A percentile compares a stretch with the other conserved stretches of the same genome.
phyloP scores from a whole-genome alignment of 2,888 invertebrate species.

The Andricus quercusramuli region DNA sequence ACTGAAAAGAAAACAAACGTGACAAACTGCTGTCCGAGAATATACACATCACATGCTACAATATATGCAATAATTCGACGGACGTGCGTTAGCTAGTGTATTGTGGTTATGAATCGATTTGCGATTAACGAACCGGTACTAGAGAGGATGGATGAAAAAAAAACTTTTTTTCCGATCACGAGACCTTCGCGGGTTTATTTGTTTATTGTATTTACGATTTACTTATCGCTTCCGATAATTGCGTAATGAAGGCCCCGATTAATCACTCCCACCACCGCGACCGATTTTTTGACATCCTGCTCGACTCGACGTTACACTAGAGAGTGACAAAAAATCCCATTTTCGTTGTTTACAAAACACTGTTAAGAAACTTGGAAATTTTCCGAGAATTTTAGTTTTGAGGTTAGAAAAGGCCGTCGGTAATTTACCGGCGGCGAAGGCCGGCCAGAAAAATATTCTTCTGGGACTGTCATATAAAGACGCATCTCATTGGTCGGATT shows the following conservation, averaged over 20 bases:
- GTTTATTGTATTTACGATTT: conserved; percentile 35
- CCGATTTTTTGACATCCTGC: conserved; percentile 25
- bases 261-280: not conserved
- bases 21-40: conserved; percentile 21
- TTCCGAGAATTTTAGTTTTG: conserved; percentile 22
- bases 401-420: not conserved
- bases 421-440: not conserved
- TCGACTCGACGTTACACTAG: conserved; percentile 19
- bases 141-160: not conserved
- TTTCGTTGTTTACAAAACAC: conserved; percentile 40
- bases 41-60: conserved; percentile 31
- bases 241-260: conserved; percentile 34
- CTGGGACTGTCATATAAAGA: too few species aligned
- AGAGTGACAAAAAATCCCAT: conserved; percentile 26
- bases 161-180: not conserved
- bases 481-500: too few species aligned
- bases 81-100: not conserved
- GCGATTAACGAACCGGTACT: conserved; percentile 19
- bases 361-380: conserved; percentile 25
- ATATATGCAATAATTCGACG: conserved; percentile 18
- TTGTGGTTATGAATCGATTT: conserved; percentile 10
- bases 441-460: too few species aligned
- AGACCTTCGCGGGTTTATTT: conserved; percentile 32
- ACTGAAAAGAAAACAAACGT: conserved; percentile 42
- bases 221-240: conserved; percentile 28